Evolutionary conservation across 2,113 vertebrate species (phyloP).

Genomic region (Beaufortia kweichowensis): DNA sequence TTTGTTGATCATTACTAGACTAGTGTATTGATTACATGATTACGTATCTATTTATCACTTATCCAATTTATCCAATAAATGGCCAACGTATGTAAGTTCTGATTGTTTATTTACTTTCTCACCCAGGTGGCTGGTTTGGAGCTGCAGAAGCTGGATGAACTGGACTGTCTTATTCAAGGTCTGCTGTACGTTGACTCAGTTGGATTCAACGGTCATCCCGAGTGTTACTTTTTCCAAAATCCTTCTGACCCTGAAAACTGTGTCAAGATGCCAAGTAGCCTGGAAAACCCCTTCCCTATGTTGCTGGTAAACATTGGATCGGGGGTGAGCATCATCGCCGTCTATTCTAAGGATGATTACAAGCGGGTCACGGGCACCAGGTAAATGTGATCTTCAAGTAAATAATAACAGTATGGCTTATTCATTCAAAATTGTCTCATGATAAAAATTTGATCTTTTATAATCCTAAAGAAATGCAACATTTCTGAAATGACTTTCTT

Average conservation of each 20-base stretch:
- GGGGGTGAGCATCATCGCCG: constrained; percentile 86
- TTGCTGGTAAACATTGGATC: constrained; percentile 91
- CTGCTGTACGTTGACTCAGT: constrained; percentile 85
- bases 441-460: background rate
- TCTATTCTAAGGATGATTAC: constrained; percentile 89
- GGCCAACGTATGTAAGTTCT: too few relatives aligned
- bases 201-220: constrained; percentile 84
- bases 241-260: constrained; percentile 83
- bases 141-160: constrained; percentile 85
- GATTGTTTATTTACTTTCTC: background rate
- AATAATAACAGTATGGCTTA: too few relatives aligned
- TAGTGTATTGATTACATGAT: background rate
- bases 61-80: background rate
- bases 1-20: background rate
- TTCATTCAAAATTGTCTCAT: background rate
- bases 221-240: constrained; percentile 89
- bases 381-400: constrained; percentile 62
- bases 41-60: background rate
- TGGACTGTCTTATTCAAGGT: constrained; percentile 88
- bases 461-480: background rate
- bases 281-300: constrained; percentile 88
- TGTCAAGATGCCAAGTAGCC: constrained; percentile 84
- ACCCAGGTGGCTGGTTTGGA: constrained; percentile 84
- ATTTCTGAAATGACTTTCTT: background rate
- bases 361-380: constrained; percentile 89